Evolutionary conservation across 2,797 vertebrate genomes (phyloP).

Genomic region (Microchirus variegatus): DNA sequence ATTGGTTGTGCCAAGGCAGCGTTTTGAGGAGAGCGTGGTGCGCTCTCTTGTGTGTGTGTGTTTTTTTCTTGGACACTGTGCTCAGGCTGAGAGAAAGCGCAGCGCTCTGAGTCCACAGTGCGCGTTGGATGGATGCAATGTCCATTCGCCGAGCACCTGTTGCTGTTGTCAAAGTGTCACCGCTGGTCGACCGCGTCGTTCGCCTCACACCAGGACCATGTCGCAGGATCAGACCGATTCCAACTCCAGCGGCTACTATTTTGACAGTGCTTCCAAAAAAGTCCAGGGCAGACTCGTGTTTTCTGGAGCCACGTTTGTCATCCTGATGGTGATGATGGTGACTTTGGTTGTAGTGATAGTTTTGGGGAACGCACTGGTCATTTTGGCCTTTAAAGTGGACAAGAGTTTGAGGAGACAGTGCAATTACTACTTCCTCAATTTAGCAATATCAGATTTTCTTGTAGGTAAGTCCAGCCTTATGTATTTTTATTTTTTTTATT

Average conservation of each 20-base stretch:
- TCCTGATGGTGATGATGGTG: conserved; percentile 84
- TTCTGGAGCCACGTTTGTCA: conserved; percentile 66
- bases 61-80: conserved; percentile 31
- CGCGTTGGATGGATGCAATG: conserved; percentile 26
- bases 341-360: conserved; percentile 83
- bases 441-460: conserved; percentile 91
- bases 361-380: conserved; percentile 87
- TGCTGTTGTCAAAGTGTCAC: conserved; percentile 34
- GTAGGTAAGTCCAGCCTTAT: conserved; percentile 78
- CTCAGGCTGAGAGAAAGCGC: background rate
- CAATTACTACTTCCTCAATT: conserved; percentile 91
- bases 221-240: conserved; percentile 51
- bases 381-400: conserved; percentile 89
- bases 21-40: conserved; percentile 18
- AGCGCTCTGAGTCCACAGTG: conserved; percentile 13
- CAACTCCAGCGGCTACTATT: conserved; percentile 68
- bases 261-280: conserved; percentile 54
- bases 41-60: conserved; percentile 67
- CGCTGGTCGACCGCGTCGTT: conserved; percentile 13
- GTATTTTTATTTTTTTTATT: background rate
- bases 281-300: conserved; percentile 64
- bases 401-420: conserved; percentile 88
- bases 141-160: conserved; percentile 56
- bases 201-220: conserved; percentile 52
- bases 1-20: too few species aligned